phyloP scores from a whole-genome alignment of 2,113 vertebrate species.

The Macrotus californicus region DNA sequence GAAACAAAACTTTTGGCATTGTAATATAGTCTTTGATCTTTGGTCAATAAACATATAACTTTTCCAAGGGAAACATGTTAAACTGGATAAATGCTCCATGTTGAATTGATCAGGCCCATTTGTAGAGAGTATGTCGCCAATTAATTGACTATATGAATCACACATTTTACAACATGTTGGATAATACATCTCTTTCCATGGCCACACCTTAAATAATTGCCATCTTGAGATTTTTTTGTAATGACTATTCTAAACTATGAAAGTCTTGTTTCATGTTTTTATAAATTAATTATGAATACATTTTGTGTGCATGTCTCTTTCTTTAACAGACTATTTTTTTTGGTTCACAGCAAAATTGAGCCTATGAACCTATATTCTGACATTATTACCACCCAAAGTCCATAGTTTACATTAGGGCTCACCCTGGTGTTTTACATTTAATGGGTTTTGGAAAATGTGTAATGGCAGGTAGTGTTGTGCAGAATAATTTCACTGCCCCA shows the following conservation, averaged over 20 bases:
- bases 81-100: neutral
- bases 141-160: neutral
- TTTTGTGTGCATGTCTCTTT: neutral
- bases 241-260: neutral
- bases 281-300: neutral
- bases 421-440: neutral
- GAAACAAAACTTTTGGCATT: constrained; percentile 26
- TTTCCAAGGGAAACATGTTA: neutral
- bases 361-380: neutral
- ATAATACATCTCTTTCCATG: neutral
- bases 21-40: neutral
- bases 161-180: neutral
- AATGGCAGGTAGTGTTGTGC: neutral
- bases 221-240: neutral
- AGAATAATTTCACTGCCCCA: neutral
- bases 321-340: constrained; percentile 1
- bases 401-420: neutral
- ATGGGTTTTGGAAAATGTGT: neutral
- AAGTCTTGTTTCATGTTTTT: neutral
- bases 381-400: neutral
- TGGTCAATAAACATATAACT: neutral
- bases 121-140: neutral
- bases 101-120: neutral
- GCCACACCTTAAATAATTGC: neutral
- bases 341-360: neutral